phyloP scores from a whole-genome alignment of 2,113 vertebrate species.

The Xyliphius kryptos region DNA sequence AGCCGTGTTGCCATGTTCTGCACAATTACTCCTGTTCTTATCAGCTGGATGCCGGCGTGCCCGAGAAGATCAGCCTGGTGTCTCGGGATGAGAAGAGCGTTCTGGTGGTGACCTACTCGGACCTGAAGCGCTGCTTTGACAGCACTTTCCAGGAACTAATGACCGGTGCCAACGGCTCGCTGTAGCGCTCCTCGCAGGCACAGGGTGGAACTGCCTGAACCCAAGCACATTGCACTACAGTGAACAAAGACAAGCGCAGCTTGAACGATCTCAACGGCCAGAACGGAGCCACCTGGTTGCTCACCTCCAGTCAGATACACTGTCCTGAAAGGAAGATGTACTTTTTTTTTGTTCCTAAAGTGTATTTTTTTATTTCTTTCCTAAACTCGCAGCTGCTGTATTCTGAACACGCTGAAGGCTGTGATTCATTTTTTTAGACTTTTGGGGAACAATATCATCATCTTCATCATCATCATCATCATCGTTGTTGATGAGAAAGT shows the following conservation, averaged over 20 bases:
- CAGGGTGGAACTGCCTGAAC: slow-evolving; percentile 64
- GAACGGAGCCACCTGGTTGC: slow-evolving; percentile 61
- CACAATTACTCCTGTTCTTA: not conserved
- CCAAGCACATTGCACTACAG: slow-evolving; percentile 91
- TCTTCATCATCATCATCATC: no score
- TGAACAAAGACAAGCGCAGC: slow-evolving; percentile 60
- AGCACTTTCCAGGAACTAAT: slow-evolving; percentile 99
- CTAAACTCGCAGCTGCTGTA: slow-evolving; percentile 60
- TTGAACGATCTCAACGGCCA: slow-evolving; percentile 50
- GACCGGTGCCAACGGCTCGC: slow-evolving; percentile 84
- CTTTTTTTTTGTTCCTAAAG: no score
- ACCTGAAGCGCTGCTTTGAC: slow-evolving; percentile 98
- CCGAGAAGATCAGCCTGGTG: slow-evolving; percentile 98
- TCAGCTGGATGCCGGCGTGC: slow-evolving; percentile 95
- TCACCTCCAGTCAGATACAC: slow-evolving; percentile 91
- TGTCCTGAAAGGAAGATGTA: slow-evolving; percentile 85
- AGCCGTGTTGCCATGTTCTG: not conserved
- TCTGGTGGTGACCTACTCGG: slow-evolving; percentile 96
- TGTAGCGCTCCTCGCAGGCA: slow-evolving; percentile 72
- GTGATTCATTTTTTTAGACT: no score
- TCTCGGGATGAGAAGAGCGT: slow-evolving; percentile 98
- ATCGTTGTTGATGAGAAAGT: no score
- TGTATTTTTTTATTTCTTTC: slow-evolving; percentile 56
- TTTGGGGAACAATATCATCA: no score
- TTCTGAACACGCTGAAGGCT: no score